A percentile compares a stretch with the other conserved stretches of the same genome.
Evolutionary conservation across 2,797 vertebrate species (phyloP).

Genomic region (Pelobates cultripes): DNA sequence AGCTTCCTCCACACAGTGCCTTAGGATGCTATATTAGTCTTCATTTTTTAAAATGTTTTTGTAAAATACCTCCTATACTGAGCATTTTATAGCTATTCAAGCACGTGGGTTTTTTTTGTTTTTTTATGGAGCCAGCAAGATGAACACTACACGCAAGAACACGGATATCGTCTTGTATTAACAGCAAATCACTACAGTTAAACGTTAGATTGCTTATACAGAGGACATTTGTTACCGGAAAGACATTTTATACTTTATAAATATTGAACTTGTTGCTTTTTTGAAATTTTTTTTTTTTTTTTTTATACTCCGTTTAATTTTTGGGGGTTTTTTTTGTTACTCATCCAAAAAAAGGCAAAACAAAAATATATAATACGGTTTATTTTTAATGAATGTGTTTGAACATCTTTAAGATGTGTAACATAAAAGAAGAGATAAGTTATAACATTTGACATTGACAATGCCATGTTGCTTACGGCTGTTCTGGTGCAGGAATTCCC

Average conservation of each 20-base stretch:
- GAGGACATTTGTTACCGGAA: constrained; percentile 39
- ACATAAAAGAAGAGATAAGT: constrained; percentile 49
- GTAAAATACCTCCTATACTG: constrained; percentile 71
- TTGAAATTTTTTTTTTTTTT: constrained; percentile 32
- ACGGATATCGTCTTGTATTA: constrained; percentile 64
- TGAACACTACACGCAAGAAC: constrained; percentile 59
- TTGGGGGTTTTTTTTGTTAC: neutral
- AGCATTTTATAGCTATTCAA: constrained; percentile 70
- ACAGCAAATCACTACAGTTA: constrained; percentile 61
- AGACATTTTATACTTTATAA: constrained; percentile 44
- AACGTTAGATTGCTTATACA: constrained; percentile 62
- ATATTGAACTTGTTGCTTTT: constrained; percentile 27
- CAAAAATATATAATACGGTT: constrained; percentile 32
- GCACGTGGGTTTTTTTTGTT: constrained; percentile 60
- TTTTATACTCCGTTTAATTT: constrained; percentile 6
- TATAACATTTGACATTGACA: constrained; percentile 41
- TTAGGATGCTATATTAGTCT: constrained; percentile 77
- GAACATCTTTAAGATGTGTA: constrained; percentile 49
- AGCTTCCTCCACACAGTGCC: constrained; percentile 79
- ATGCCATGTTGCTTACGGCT: constrained; percentile 19
- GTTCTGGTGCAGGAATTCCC: constrained; percentile 26
- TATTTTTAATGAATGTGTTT: constrained; percentile 24
- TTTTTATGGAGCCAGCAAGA: constrained; percentile 70
- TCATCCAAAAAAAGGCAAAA: neutral
- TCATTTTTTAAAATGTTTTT: constrained; percentile 59